Evolutionary conservation across 2,113 vertebrate genomes (phyloP).

Genomic region (Cyanoliseus patagonus): DNA sequence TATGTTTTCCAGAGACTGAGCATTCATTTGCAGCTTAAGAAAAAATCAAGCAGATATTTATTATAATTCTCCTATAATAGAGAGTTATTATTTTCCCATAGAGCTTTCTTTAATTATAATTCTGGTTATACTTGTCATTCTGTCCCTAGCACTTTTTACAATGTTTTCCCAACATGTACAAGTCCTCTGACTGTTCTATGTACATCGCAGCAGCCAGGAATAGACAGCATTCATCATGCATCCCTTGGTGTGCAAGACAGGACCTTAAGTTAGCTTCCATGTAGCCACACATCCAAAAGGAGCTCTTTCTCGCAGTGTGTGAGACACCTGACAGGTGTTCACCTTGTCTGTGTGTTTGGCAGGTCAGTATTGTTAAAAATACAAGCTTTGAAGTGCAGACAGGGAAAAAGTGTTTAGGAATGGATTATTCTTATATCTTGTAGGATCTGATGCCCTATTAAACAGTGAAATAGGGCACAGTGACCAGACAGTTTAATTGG

Average conservation of each 20-base stretch:
- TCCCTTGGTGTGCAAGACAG: background rate
- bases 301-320: background rate
- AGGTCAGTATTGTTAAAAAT: background rate
- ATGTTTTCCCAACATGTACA: background rate
- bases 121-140: background rate
- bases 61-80: background rate
- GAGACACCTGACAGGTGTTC: background rate
- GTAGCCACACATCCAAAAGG: background rate
- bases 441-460: background rate
- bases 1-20: background rate
- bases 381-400: background rate
- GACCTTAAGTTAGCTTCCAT: background rate
- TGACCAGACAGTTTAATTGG: background rate
- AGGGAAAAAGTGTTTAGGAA: background rate
- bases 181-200: background rate
- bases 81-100: background rate
- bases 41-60: background rate
- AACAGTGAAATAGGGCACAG: background rate
- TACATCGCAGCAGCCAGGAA: background rate
- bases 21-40: background rate
- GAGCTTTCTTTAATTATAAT: background rate
- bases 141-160: background rate
- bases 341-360: fast-evolving
- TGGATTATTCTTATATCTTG: background rate
- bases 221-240: background rate